Base-by-base conservation (phyloP, 2,113 vertebrate species). In the Varanus komodoensis region DNA sequence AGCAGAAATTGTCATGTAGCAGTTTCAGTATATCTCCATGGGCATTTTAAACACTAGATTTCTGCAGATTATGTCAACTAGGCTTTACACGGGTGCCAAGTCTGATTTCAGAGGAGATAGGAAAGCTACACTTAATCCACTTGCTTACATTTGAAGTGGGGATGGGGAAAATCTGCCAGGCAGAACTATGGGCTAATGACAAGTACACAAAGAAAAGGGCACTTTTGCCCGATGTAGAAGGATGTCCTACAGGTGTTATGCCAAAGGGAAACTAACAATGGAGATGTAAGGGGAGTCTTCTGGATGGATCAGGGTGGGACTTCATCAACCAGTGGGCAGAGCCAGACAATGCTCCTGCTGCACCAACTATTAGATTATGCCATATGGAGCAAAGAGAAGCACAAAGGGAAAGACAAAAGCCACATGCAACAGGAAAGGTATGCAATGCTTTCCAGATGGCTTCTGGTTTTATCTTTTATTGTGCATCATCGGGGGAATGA, bases 231-330 rank as follows among this genome's bases (percentile, higher is more conserved):
- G 78, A 69, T 27, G 77, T 86, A 91, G 54, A 93, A 84, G 19
- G 4, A 68, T 91, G 12, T 83, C 34, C 25, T 0, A 7, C 25
- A 91, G 48, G 67, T 88, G 84, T 90, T 50, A 14, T 61, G 68
- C 90, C 77, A 15, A 32, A 87, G 38, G 80, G 73, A 89, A 88
- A 93, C 93, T 64, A 86, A 94, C 92, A 92, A 89, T 92, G 90
- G 88, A 89, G 90, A 93, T 38, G 54, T 61, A 93, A 93, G 91
- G 94, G 94, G 95, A 93, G 95, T 90, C 82, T 4, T 29, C 71
- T 91, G 90, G n/a, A 0, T 84, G 61, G 0, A 6, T 54, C 54
- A 84, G 95, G 90, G 94, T 94, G 92, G 93, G 75, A 92, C 82
- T 92, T 73, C 82, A 61, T 89, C 38, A 90, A n/a, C 6, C 21